phyloP scores from a whole-genome alignment of 2,888 invertebrate species.

The Caenorhabditis macrosperma region DNA sequence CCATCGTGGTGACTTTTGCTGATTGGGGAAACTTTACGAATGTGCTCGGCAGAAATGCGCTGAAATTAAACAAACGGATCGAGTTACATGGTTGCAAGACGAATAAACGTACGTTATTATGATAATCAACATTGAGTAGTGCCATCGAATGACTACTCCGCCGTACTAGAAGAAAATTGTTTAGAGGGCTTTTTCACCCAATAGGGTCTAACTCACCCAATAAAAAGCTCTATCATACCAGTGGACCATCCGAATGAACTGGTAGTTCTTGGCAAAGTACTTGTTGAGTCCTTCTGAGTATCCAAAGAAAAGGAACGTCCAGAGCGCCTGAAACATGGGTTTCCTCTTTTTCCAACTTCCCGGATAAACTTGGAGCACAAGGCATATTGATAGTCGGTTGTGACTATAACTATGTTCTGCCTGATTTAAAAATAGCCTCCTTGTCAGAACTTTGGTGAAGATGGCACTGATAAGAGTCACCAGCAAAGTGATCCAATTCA shows the following conservation, averaged over 20 bases:
- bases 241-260: background rate
- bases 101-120: constrained; percentile 21
- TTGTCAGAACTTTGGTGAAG: background rate
- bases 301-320: constrained; percentile 9
- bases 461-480: background rate
- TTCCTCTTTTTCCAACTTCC: no score
- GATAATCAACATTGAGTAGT: constrained; percentile 17
- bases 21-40: constrained; percentile 31
- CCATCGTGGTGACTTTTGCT: constrained; percentile 18
- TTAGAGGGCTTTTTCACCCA: no score
- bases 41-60: constrained; percentile 16
- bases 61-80: constrained; percentile 7
- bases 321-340: constrained; percentile 13
- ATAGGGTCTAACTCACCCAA: constrained; percentile 15
- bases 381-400: background rate
- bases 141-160: constrained; percentile 32
- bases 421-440: background rate
- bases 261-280: background rate
- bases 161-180: constrained; percentile 22
- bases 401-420: background rate
- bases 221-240: constrained; percentile 14
- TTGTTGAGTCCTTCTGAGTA: constrained; percentile 39
- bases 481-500: constrained; percentile 18
- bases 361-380: constrained; percentile 27
- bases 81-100: background rate